Percentiles rank a stretch among this genome's conserved stretches.
These are phyloP conservation scores for Lagopus muta DNA, from an alignment of 2,113 vertebrate genomes.

Conservation along the genomic window DNA sequence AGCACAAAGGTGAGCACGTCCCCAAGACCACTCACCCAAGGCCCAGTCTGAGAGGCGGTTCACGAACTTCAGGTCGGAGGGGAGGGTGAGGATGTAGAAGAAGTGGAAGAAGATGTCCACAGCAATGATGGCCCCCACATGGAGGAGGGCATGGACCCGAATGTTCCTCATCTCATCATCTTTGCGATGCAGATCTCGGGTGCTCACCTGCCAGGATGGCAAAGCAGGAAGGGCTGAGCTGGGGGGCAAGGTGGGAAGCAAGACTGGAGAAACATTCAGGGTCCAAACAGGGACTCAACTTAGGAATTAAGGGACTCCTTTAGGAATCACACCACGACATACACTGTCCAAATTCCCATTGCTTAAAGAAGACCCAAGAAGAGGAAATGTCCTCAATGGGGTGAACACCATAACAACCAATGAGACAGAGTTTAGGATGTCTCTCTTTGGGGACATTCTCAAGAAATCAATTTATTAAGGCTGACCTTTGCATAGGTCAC, in stretches of 20 bases:
- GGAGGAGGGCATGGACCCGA: constrained; percentile 75
- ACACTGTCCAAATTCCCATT: rapidly evolving
- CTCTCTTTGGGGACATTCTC: rapidly evolving
- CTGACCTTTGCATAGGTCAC: neutral
- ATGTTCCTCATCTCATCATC: constrained; percentile 90
- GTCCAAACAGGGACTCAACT: rapidly evolving
- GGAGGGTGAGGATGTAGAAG: constrained; percentile 96
- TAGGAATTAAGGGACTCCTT: neutral
- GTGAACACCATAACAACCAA: neutral
- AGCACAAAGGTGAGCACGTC: rapidly evolving
- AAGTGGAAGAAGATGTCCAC: constrained; percentile 94
- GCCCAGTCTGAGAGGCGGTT: constrained; percentile 90
- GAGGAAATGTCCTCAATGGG: neutral
- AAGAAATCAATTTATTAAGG: neutral
- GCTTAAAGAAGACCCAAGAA: neutral
- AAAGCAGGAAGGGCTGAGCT: neutral
- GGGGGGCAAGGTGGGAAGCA: neutral
- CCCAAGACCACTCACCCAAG: constrained; percentile 79
- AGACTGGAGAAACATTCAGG: rapidly evolving
- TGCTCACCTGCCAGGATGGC: constrained; percentile 81
- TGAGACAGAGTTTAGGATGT: rapidly evolving
- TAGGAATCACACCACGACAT: neutral
- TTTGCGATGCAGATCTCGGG: constrained; percentile 78
- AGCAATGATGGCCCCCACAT: constrained; percentile 77
- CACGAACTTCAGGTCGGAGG: constrained; percentile 87